Conservation (phyloP, 2,888 invertebrate genomes). For the Autographa gamma region DNA sequence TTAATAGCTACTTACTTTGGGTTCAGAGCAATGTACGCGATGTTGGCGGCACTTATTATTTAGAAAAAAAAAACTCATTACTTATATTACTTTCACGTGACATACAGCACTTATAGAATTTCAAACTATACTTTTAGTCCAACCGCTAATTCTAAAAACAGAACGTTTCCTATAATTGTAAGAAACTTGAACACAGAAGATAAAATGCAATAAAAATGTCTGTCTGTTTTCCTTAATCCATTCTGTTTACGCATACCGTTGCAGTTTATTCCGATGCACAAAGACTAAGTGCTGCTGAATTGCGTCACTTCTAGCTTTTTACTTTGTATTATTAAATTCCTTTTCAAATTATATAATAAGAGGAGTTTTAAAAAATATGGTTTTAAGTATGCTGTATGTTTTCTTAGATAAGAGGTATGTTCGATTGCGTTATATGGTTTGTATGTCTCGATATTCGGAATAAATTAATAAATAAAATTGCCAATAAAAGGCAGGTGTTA, state of each 20-base stretch:
- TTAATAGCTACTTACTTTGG: no score
- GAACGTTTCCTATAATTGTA: neutral
- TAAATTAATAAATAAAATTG: no score
- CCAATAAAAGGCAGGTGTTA: no score
- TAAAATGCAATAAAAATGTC: slow-evolving; percentile 8
- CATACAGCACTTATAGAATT: no score
- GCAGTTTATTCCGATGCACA: slow-evolving; percentile 10
- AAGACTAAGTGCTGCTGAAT: slow-evolving; percentile 12
- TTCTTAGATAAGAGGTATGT: no score
- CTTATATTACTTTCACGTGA: no score
- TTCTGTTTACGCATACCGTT: neutral
- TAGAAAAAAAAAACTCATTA: no score
- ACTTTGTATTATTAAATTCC: slow-evolving; percentile 46
- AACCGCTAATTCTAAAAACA: no score
- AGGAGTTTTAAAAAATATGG: slow-evolving; percentile 27
- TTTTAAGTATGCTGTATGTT: no score
- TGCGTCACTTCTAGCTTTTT: slow-evolving; percentile 23
- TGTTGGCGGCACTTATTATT: no score
- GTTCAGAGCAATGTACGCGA: no score
- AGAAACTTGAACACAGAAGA: neutral
- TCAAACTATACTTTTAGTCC: no score
- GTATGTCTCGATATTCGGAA: neutral
- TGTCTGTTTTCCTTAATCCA: neutral
- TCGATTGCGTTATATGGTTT: slow-evolving; percentile 12
- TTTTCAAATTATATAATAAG: slow-evolving; percentile 42